A percentile compares a stretch with the other conserved stretches of the same genome.
Evolutionary conservation across 2,113 vertebrate genomes (phyloP).

Genomic region (Gymnogyps californianus): DNA sequence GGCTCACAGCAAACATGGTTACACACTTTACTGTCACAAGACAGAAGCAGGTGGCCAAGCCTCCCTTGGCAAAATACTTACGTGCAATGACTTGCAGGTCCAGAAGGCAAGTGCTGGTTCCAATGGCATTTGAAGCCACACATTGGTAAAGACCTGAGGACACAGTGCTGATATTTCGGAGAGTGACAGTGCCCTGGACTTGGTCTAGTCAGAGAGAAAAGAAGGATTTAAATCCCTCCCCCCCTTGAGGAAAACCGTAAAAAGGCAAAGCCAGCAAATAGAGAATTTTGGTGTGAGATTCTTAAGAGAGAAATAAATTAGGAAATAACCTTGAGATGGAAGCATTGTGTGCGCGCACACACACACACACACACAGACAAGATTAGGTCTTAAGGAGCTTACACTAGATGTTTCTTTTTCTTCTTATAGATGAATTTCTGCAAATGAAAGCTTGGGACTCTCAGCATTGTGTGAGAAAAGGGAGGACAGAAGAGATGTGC

Average conservation of each 20-base stretch:
- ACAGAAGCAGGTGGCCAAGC: neutral
- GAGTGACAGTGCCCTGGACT: conserved; percentile 91
- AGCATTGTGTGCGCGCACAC: neutral
- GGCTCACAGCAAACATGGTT: neutral
- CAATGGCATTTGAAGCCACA: conserved; percentile 91
- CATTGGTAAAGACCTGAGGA: conserved; percentile 96
- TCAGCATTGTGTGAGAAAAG: neutral
- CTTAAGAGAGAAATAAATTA: conserved; percentile 36
- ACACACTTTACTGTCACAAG: neutral
- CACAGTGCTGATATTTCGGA: conserved; percentile 91
- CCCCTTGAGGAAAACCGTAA: neutral
- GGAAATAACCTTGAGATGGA: conserved; percentile 43
- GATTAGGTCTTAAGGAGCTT: conserved; percentile 60
- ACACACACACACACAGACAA: neutral
- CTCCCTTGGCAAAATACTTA: conserved; percentile 75
- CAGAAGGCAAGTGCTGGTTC: conserved; percentile 92
- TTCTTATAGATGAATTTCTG: conserved; percentile 3
- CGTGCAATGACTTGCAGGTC: conserved; percentile 93
- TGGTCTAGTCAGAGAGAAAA: conserved; percentile 83
- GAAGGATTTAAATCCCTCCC: conserved; percentile 53
- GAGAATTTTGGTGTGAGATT: conserved; percentile 13
- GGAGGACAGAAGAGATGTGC: neutral
- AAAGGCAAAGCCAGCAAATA: conserved; percentile 41
- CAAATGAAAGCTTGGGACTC: conserved; percentile 23
- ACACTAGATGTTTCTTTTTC: conserved; percentile 32